Base-by-base conservation (phyloP, 2,113 vertebrate species). In the Callaeas wilsoni region DNA sequence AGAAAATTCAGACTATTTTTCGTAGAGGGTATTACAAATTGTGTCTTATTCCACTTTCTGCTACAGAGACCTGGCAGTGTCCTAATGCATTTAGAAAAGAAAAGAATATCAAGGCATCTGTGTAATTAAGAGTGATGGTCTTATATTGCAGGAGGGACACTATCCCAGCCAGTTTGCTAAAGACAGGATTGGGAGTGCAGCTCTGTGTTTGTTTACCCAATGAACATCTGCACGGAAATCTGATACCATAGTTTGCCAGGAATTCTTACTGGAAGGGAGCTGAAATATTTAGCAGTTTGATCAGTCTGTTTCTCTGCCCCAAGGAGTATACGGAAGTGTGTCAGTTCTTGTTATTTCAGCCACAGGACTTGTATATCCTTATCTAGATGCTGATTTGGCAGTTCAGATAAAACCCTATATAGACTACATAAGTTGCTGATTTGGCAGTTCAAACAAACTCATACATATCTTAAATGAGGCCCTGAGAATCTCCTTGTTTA, bases 271-370 rank as follows among this genome's bases (percentile, higher is more conserved):
- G n/a, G 29, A 87, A 91, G 47, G 7, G 13, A 93, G 23, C 8
- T 94, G 37, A 96, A 95, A 91, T 91, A 92, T 94, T 95, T 87
- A 84, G 37, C 29, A 84, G 32, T 64, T 79, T 87, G 52, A 82
- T 85, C 49, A 82, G 27, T 18, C 60, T 78, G 25, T 55, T 91
- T 68, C 62, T 89, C 22, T 91, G 69, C 77, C 87, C 32, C 53
- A 69, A 69, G 67, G 57, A 93, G 14, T 37, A 35, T 74, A 74
- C 35, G 27, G 33, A 82, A 80, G 17, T 37, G 30, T 91, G 81
- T 91, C 95, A 87, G 55, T 80, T 85, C 63, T 80, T 73, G 49
- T 86, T 94, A 80, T 69, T 85, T 88, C 79, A 91, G 56, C 32
- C 67, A 52, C 42, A 68, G 52, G 56, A 78, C 65, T 81, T 88